Evolutionary conservation across 1,140 invertebrate species (phyloP), one percentile per base, ranked within the genome.

Genomic region (Neoseiulus cucumeris): DNA sequence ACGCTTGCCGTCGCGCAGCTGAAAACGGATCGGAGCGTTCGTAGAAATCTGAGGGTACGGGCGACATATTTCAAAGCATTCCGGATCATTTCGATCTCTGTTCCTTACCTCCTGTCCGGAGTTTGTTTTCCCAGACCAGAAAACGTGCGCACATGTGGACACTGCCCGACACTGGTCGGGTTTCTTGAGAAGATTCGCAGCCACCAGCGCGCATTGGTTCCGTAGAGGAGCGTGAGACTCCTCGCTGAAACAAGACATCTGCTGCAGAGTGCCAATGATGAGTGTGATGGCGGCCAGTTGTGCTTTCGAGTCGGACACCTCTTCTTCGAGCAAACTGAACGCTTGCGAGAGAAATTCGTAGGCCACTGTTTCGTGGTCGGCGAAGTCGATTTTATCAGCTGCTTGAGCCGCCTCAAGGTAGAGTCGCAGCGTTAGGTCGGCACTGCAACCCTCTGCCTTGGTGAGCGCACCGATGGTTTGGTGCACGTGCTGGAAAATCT

Each of bases 291-390:
- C 92, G 1, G 91, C 87, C 51, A 98, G 77, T 75, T 98, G 94
- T 30, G 92, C 89, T 75, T 96, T 95, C 55, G 90, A 94, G 73
- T 98, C 95, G 7, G 89, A 91, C 70, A 98, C 95, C 77, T 98
- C 95, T 74, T 99, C 95, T 76, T 98, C 95, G 72, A 98, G 98
- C 64, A 99, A 78, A 0, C 91, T 91, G 76, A 98, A 97, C 0
- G 91, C 91, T 81, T 86, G 93, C 28, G 94, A 95, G 73, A 98
- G 85, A 73, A 95, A 99, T 76, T 99, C 95, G 76, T 99, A 98
- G 0, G 93, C 91, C 0, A 98, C 86, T 42, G 91, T 89, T 78
- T 97, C 92, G 73, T 91, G 87, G 74, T 93, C 92, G 69, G 92
- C 87, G 76, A 96, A 97, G 5, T 82, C 81, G 65, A 97, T 92